A percentile compares a stretch with the other conserved stretches of the same genome.
Evolutionary conservation across 2,113 vertebrate species (phyloP).

Genomic region (Chaetura pelagica): DNA sequence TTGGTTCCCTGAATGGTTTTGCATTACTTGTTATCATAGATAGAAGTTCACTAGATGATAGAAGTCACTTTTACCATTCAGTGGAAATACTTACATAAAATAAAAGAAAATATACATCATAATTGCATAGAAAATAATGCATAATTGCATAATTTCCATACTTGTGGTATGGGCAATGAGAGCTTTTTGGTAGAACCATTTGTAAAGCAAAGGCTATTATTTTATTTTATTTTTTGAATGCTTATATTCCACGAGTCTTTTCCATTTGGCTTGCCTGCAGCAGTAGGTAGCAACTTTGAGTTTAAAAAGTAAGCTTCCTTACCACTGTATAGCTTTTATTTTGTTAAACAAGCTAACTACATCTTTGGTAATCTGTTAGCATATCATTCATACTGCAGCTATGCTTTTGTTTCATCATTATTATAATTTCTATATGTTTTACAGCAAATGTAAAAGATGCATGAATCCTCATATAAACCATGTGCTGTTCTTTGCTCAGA

Average conservation of each 20-base stretch:
- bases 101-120: not conserved
- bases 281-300: not conserved
- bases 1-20: not conserved
- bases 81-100: conserved; percentile 12
- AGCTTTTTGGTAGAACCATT: not conserved
- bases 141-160: too few species aligned
- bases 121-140: not conserved
- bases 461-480: not conserved
- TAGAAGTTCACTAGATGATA: not conserved
- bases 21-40: not conserved
- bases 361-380: not conserved
- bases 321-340: not conserved
- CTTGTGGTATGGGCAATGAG: conserved; percentile 10
- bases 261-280: not conserved
- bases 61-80: not conserved
- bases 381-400: not conserved
- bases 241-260: not conserved
- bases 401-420: not conserved
- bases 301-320: not conserved
- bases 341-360: not conserved
- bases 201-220: not conserved
- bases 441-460: not conserved
- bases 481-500: not conserved
- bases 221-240: not conserved
- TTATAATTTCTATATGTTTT: not conserved